phyloP scores from a whole-genome alignment of 2,888 invertebrate species.

The Lapara coniferarum region DNA sequence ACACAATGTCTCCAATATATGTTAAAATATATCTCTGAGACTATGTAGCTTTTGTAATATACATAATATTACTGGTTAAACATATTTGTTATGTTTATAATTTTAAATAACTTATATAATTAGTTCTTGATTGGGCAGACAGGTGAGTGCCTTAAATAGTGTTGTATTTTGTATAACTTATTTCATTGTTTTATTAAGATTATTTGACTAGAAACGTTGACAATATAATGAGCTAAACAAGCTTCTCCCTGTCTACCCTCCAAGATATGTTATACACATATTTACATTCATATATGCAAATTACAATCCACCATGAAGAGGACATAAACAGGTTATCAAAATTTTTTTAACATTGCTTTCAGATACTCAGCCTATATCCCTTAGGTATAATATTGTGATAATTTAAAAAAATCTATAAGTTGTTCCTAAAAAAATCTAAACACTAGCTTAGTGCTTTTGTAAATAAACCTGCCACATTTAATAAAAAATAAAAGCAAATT shows the following conservation, averaged over 20 bases:
- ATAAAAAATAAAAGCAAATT: too few relatives aligned
- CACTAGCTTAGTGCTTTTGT: neutral
- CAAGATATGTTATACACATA: neutral
- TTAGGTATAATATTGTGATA: neutral
- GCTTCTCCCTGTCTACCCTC: neutral
- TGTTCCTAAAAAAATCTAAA: neutral
- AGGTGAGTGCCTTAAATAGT: neutral
- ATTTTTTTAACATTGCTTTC: neutral
- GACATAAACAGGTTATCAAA: neutral
- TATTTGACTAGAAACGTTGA: conserved; percentile 3
- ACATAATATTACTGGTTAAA: neutral
- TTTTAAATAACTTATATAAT: neutral
- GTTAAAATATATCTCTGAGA: neutral
- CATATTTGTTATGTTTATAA: conserved; percentile 15
- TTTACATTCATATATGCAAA: neutral
- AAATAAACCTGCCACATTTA: neutral
- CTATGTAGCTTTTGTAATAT: neutral
- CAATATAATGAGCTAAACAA: neutral
- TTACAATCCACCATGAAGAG: conserved; percentile 9
- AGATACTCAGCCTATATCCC: neutral
- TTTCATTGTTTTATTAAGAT: neutral
- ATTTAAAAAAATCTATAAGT: neutral
- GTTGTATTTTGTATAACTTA: neutral
- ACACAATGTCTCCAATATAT: neutral
- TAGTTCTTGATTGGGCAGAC: neutral